These are phyloP conservation scores for Penaeus vannamei DNA, from an alignment of 1,140 invertebrate species.

Conservation along the genomic window DNA sequence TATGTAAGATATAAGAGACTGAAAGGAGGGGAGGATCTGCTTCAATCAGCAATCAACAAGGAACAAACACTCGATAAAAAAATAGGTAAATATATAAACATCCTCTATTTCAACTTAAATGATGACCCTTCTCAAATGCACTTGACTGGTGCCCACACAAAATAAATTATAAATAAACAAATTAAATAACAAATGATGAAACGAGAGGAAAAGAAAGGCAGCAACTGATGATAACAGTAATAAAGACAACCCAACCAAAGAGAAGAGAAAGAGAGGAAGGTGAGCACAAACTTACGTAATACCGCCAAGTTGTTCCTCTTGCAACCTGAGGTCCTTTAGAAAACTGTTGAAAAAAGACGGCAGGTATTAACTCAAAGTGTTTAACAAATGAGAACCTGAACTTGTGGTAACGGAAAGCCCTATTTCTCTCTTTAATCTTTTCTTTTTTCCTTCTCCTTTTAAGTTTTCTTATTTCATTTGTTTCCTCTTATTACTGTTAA, in stretches of 20 bases:
- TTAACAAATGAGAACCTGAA: conserved; percentile 41
- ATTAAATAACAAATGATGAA: too few relatives aligned
- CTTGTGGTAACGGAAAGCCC: too few relatives aligned
- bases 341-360: conserved; percentile 64
- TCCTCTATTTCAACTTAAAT: too few relatives aligned
- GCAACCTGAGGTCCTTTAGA: conserved; percentile 66
- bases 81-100: not conserved
- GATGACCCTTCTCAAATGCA: not conserved
- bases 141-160: not conserved
- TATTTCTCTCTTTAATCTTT: too few relatives aligned
- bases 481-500: too few relatives aligned
- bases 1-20: not conserved
- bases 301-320: conserved; percentile 63
- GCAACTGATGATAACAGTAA: conserved; percentile 39
- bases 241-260: conserved; percentile 55
- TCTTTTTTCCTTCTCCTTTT: too few relatives aligned
- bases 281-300: conserved; percentile 63
- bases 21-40: too few relatives aligned
- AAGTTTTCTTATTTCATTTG: too few relatives aligned
- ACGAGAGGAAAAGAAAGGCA: not conserved
- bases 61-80: not conserved
- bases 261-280: conserved; percentile 50
- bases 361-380: conserved; percentile 55
- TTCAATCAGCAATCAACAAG: too few relatives aligned
- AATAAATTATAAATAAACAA: too few relatives aligned